Evolutionary conservation across 2,113 vertebrate genomes (phyloP), one percentile per base, ranked within the genome.

Genomic region (Fulica atra): DNA sequence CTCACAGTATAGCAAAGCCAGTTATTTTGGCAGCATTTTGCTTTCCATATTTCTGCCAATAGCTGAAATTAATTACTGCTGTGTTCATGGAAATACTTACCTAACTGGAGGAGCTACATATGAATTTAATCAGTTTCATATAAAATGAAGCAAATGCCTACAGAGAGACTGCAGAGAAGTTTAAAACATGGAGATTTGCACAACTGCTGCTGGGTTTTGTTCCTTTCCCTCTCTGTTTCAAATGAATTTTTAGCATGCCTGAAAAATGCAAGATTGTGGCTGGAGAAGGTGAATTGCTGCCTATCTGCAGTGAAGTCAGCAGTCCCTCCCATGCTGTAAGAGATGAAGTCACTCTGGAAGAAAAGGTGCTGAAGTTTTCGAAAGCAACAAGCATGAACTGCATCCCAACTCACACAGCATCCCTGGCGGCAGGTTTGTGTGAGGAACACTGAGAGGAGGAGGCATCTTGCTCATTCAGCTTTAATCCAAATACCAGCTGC

Each of bases 61-160:
- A 79, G 72, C 86, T 93, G 95, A 85, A 86, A 80, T 88, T 87
- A 96, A 95, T 97, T 96, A 92, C 73, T 57, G 66, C 42, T 92
- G 65, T 31, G 72, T 92, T 95, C 91, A 78, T 96, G 96, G 97
- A 97, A 96, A 97, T 82, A 94, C 71, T 96, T 94, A 94, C 94
- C 85, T 93, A 95, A 88, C 50, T 57, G 69, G 59, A 92, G 54
- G 38, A 92, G 63, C 80, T 89, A 81, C 79, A 82, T 73, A 86
- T 51, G 54, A 92, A 91, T 92, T 92, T 64, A 76, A 86, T 71
- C 88, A 71, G 61, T 44, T 89, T 87, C 54, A 44, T 40, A 77
- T 53, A 82, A 96, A 96, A 92, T 33, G 33, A 79, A 80, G 61
- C 31, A 72, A 87, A 89, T 29, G 29, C 35, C 71, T 71, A 1